Base-by-base conservation (phyloP, 2,888 invertebrate species). In the Tachina fera region DNA sequence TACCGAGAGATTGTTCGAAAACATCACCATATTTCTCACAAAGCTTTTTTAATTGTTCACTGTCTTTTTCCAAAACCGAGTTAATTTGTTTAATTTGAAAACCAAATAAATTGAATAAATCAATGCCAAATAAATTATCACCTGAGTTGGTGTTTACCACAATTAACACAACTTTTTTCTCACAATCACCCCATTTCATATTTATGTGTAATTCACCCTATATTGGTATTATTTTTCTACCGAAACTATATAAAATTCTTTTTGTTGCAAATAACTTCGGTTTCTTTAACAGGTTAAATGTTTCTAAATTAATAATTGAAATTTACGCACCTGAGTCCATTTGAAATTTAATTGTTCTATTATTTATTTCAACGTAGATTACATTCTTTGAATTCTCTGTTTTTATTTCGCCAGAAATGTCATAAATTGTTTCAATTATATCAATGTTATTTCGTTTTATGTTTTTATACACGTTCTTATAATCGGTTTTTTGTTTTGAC, bases 291-390 rank as follows among this genome's bases (percentile, higher is more conserved):
- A 67, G 8, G 63, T 67, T 14, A 60, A 58, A 41, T 63, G 83
- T 72, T 49, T 87, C 81, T 11, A 85, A 45, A 3, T 71, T 86
- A 41, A 86, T 84, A 41, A 83, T 31, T 31, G 82, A 86, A 49
- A 84, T 60, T 3, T 79, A 76, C 13, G 86, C 83, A 14, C 81
- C 87, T 58, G 80, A 81, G 53, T 87, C 86, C 77, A 87, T 81
- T 81, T 87, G 85, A 67, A 85, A 87, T 22, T 11, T 56, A 31
- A 83, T 67, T 79, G 41, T 22, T n/a, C n/a, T n/a, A n/a, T 70
- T 60, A 19, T 16, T 22, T 51, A 84, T 75, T 67, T 72, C 43
- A 13, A 80, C 41, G 41, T 76, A 19, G 49, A 86, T 86, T 31
- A 49, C 51, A 22, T 67, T 79, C 70, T 82, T 84, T 56, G 81